A percentile compares a stretch with the other conserved stretches of the same genome.
Evolutionary conservation across 2,113 vertebrate species (phyloP).

Genomic region (Xerus inauris): DNA sequence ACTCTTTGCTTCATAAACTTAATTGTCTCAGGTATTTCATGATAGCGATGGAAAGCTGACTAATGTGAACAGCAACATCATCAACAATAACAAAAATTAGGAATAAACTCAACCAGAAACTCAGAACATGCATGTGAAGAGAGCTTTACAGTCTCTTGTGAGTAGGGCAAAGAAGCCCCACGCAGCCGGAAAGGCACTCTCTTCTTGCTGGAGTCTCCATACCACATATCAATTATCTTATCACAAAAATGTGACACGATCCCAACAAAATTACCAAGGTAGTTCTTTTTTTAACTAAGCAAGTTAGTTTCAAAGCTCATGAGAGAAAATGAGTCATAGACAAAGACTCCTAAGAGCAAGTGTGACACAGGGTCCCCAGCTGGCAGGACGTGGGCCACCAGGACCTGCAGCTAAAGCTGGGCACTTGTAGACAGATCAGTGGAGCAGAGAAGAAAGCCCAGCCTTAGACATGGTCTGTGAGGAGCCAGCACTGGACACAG

Average conservation of each 20-base stretch:
- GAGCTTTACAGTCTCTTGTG: neutral
- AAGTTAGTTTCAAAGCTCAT: neutral
- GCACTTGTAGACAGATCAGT: no score
- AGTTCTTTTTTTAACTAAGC: neutral
- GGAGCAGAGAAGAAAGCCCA: neutral
- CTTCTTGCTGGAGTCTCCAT: neutral
- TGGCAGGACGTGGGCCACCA: accelerated
- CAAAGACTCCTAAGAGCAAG: neutral
- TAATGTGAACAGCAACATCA: neutral
- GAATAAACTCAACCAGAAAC: neutral
- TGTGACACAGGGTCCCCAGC: accelerated
- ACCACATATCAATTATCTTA: neutral
- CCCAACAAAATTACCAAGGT: neutral
- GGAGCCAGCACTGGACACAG: neutral
- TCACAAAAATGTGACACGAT: neutral
- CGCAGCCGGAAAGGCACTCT: neutral
- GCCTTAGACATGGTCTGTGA: neutral
- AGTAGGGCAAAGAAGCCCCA: accelerated
- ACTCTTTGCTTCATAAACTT: neutral
- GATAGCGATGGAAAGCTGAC: neutral
- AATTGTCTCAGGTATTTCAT: neutral
- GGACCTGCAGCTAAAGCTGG: neutral
- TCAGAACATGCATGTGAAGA: accelerated
- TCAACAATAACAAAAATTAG: no score
- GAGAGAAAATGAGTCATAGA: neutral